A percentile compares a stretch with the other conserved stretches of the same genome.
These are phyloP conservation scores for Trematocara variabile DNA, from an alignment of 2,113 vertebrate species.

Conservation along the genomic window DNA sequence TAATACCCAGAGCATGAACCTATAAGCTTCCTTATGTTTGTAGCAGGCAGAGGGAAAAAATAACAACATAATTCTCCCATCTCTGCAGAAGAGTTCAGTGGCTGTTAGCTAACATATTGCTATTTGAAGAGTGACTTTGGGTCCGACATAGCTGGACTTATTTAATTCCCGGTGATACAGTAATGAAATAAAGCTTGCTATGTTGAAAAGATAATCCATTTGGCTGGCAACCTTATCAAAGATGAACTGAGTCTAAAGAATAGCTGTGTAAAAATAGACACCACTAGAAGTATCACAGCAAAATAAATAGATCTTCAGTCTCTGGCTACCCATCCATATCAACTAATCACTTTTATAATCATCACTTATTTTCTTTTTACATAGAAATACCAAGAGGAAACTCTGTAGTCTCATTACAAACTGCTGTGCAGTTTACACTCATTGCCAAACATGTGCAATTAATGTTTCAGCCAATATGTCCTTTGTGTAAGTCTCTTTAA, in stretches of 20 bases:
- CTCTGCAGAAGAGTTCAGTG: constrained; percentile 45
- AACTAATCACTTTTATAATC: constrained; percentile 25
- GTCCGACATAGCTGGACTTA: constrained; percentile 20
- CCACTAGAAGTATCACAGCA: background rate
- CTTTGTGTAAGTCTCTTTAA: background rate
- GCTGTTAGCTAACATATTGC: constrained; percentile 45
- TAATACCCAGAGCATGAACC: constrained; percentile 66
- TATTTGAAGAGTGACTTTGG: constrained; percentile 49
- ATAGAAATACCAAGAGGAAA: constrained; percentile 3
- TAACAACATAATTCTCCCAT: constrained; percentile 58
- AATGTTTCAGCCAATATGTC: background rate
- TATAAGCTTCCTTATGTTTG: constrained; percentile 60
- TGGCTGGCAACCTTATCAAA: constrained; percentile 29
- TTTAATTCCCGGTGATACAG: constrained; percentile 37
- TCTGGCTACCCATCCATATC: background rate
- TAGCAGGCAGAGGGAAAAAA: constrained; percentile 1
- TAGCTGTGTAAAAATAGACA: constrained; percentile 1
- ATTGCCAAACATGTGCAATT: background rate
- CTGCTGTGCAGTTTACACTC: background rate
- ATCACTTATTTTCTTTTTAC: constrained; percentile 17
- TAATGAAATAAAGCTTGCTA: constrained; percentile 21
- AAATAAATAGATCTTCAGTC: constrained; percentile 23
- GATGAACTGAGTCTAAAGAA: constrained; percentile 26
- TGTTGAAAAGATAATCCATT: constrained; percentile 53
- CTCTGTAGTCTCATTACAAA: background rate